phyloP scores from a whole-genome alignment of 2,888 invertebrate genomes.

The Synanthedon andrenaeformis region DNA sequence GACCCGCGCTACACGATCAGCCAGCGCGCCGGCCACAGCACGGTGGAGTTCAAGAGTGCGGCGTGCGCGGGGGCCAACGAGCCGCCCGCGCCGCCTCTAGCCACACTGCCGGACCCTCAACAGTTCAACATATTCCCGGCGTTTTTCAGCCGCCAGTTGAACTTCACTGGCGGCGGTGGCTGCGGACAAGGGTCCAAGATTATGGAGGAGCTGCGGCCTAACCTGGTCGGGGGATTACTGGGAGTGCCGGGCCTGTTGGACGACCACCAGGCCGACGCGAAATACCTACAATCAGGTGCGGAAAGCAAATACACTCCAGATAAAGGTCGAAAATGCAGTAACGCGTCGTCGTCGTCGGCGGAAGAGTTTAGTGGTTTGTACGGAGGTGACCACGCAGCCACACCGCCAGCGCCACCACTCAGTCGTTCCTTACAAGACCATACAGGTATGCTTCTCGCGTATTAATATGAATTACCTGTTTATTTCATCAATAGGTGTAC shows the following conservation, averaged over 20 bases:
- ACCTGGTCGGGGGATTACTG: slow-evolving; percentile 81
- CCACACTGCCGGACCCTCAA: slow-evolving; percentile 75
- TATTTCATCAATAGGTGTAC: not conserved
- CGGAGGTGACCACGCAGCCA: slow-evolving; percentile 78
- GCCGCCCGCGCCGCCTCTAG: slow-evolving; percentile 67
- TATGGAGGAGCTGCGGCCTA: slow-evolving; percentile 89
- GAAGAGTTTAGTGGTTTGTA: slow-evolving; percentile 92
- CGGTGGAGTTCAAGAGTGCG: slow-evolving; percentile 87
- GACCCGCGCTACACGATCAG: slow-evolving; percentile 60
- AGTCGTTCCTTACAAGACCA: slow-evolving; percentile 70
- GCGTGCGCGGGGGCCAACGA: slow-evolving; percentile 73
- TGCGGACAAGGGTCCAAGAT: slow-evolving; percentile 81
- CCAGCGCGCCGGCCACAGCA: slow-evolving; percentile 73
- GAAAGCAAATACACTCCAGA: slow-evolving; percentile 70
- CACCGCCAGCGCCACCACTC: slow-evolving; percentile 72
- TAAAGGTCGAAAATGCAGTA: slow-evolving; percentile 81
- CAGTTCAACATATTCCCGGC: slow-evolving; percentile 94
- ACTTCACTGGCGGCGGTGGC: slow-evolving; percentile 79
- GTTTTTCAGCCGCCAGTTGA: slow-evolving; percentile 89
- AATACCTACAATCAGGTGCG: slow-evolving; percentile 63
- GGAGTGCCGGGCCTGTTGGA: slow-evolving; percentile 84
- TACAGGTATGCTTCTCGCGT: slow-evolving; percentile 40
- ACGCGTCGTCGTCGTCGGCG: slow-evolving; percentile 80
- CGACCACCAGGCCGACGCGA: slow-evolving; percentile 75
- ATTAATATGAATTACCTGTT: not conserved